Evolutionary conservation across 2,888 invertebrate species (phyloP), one percentile per base, ranked within the genome.

Genomic region (Drosophila engyochracea): DNA sequence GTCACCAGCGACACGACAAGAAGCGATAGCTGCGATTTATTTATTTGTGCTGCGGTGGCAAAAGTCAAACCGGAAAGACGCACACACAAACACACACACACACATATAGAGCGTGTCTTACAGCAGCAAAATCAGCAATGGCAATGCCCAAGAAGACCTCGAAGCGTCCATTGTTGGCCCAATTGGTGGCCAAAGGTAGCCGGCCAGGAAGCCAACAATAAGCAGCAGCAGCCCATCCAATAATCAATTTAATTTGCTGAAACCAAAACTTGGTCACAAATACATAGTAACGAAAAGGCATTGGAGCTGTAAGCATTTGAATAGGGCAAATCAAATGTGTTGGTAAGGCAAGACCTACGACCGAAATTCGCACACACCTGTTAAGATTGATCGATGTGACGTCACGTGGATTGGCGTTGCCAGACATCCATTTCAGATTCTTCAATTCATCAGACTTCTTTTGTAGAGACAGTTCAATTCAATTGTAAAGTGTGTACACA

Each of bases 1-100:
- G 71, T 79, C 76, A 80, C 37, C 74, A 68, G 62, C 47, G 37
- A 69, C 63, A 81, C 54, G 63, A 80, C 60, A 61, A 61, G 49
- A 65, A 67, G 58, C 60, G 81, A 81, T 80, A 81, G 59, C 71
- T 62, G 70, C 68, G 69, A 82, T 75, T 79, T 79, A 79, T 75
- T 75, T 82, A 57, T 82, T 82, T 82, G 60, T 65, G 68, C 72
- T 76, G 70, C 74, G 64, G 64, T 77, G 65, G 70, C 74, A 74
- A 77, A 77, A 57, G 65, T 74, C 58, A 74, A 79, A 74, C 70
- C 75, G 70, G 79, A 79, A 79, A 77, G 65, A 66, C 58, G 31
- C 51, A 62, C 55, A 57, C n/a, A 55, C 59, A 53, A 28, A 66
- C 4, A 63, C 7, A 44, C 31, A 51, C 30, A 49, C 47, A 37